Evolutionary conservation across 2,113 vertebrate genomes (phyloP).

Genomic region (Polypterus bichir): DNA sequence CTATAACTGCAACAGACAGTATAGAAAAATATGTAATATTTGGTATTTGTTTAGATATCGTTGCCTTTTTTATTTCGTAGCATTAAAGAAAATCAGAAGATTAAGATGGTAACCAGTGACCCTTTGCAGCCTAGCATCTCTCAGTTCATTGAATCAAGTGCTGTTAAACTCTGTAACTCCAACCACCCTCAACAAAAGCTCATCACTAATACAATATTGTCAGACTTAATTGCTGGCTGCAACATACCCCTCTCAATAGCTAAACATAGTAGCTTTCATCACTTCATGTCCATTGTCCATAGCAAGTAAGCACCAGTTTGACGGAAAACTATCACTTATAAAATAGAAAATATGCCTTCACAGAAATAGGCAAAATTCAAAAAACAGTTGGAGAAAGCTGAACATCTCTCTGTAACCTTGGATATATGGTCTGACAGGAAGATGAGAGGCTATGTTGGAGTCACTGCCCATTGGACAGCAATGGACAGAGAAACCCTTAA

Average conservation of each 20-base stretch:
- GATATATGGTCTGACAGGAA: conserved; percentile 19
- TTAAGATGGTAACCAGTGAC: background rate
- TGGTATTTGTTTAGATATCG: no score
- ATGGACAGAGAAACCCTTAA: no score
- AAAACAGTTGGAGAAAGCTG: conserved; percentile 11
- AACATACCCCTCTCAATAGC: conserved; percentile 16
- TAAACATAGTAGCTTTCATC: conserved; percentile 14
- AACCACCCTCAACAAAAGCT: conserved; percentile 15
- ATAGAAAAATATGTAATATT: no score
- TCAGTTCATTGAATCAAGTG: conserved; percentile 10
- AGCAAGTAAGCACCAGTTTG: conserved; percentile 8
- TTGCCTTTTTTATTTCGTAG: no score
- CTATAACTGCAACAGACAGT: no score
- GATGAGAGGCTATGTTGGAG: conserved; percentile 18
- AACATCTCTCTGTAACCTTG: conserved; percentile 16
- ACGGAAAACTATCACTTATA: conserved; percentile 13
- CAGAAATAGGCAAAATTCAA: conserved; percentile 11
- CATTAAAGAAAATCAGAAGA: no score
- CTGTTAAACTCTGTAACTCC: background rate
- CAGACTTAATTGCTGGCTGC: conserved; percentile 17
- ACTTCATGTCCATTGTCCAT: conserved; percentile 13
- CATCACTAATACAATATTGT: conserved; percentile 17
- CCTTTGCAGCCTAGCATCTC: conserved; percentile 11
- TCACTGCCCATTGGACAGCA: conserved; percentile 14
- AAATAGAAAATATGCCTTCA: conserved; percentile 5